Evolutionary conservation across 2,797 vertebrate species (phyloP).

Genomic region (Hippoglossus hippoglossus): DNA sequence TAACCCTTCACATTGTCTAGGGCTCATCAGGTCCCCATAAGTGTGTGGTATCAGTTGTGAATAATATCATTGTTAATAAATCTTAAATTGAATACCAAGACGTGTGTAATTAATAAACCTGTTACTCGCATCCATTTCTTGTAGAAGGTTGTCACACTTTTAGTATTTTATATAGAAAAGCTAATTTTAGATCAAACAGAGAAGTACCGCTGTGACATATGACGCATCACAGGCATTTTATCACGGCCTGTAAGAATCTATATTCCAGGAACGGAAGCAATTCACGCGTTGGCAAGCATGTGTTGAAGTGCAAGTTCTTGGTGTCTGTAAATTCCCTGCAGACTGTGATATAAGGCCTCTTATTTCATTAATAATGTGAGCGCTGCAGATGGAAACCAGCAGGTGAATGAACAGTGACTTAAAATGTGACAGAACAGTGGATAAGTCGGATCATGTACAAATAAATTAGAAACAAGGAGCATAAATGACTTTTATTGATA

Average conservation of each 20-base stretch:
- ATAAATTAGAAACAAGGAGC: neutral
- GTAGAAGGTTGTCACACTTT: conserved; percentile 1
- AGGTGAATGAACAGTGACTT: neutral
- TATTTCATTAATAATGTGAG: conserved; percentile 5
- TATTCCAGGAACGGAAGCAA: conserved; percentile 5
- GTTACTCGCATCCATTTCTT: conserved; percentile 1
- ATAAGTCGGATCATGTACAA: neutral
- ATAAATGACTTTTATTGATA: conserved; percentile 3
- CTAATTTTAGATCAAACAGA: conserved; percentile 18
- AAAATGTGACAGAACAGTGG: neutral
- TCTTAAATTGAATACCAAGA: neutral
- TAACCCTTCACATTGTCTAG: neutral
- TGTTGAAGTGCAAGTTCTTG: neutral
- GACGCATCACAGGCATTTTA: neutral
- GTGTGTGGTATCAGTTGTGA: neutral
- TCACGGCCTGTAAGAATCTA: neutral
- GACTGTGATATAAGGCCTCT: conserved; percentile 2
- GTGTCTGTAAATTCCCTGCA: conserved; percentile 10
- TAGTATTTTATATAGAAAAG: conserved; percentile 3
- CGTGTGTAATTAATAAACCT: neutral
- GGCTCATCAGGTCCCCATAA: neutral
- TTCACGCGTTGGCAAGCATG: conserved; percentile 3
- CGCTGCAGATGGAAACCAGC: neutral
- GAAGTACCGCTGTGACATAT: neutral
- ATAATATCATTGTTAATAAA: neutral